Percentiles rank a stretch among this genome's conserved stretches.
Evolutionary conservation across 92 coral and sea anemone genomes (phyloP).

Genomic region (Desmophyllum pertusum): DNA sequence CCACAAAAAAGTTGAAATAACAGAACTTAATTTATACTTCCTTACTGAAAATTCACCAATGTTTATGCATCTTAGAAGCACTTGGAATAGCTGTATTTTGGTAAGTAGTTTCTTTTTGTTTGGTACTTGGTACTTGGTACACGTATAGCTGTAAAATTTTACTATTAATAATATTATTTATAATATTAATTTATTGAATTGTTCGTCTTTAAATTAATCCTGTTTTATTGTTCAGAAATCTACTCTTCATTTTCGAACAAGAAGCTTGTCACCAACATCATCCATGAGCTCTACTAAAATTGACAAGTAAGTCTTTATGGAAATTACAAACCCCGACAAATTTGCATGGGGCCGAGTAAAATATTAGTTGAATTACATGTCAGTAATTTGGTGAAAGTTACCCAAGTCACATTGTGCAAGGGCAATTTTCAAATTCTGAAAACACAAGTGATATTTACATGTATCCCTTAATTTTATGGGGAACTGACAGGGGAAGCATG

Average conservation of each 20-base stretch:
- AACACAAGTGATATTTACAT: not conserved
- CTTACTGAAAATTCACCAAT: conserved; percentile 82
- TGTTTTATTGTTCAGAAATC: conserved; percentile 62
- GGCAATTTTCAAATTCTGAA: not conserved
- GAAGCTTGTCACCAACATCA: conserved; percentile 44
- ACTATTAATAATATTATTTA: too few relatives aligned
- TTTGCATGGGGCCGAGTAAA: too few relatives aligned
- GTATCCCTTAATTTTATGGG: too few relatives aligned
- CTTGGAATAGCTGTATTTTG: conserved; percentile 96
- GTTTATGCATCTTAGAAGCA: conserved; percentile 86
- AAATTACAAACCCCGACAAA: too few relatives aligned
- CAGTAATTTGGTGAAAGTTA: too few relatives aligned
- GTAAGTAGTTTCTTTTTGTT: conserved; percentile 54
- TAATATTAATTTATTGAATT: too few relatives aligned
- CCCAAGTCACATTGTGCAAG: too few relatives aligned
- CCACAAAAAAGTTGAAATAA: not conserved
- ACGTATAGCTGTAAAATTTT: too few relatives aligned
- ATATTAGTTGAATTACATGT: too few relatives aligned
- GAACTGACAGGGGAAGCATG: too few relatives aligned
- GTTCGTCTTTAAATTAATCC: not conserved
- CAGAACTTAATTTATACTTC: conserved; percentile 80
- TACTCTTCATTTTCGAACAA: conserved; percentile 62
- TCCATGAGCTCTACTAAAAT: conserved; percentile 57
- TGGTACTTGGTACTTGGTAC: too few relatives aligned
- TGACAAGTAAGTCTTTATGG: conserved; percentile 78